Base-by-base conservation (phyloP, 1,140 invertebrate species). In the Cydia fagiglandana region DNA sequence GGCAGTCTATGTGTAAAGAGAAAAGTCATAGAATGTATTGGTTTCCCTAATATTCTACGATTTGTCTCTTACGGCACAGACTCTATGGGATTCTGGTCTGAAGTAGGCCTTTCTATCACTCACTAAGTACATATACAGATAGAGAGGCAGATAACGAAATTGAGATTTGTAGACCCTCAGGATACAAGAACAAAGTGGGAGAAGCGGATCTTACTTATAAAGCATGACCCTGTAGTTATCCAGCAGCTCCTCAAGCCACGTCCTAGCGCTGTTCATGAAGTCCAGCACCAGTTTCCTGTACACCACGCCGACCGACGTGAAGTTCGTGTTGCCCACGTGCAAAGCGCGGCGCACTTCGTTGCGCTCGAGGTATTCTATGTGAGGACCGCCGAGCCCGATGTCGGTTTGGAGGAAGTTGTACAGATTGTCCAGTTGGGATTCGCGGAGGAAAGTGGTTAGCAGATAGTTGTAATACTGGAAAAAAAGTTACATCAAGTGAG, bases 201-300 rank as follows among this genome's bases (percentile, higher is more conserved):
- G n/a, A 17, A 17, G 2, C 5, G n/a, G 1, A 17, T 56, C 87
- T 89, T 80, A 93, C 93, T 91, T 93, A 78, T 93, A 93, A 28
- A 90, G 81, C 91, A 93, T 91, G 50, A 97, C 95, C 85, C 93
- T 94, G 82, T 97, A 97, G 77, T 95, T 87, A 64, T 93, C 90
- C 13, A 93, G 64, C 2, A 98, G 84, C 76, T 95, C 94, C 74
- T 95, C 93, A 1, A 98, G 88, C 94, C 95, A 95, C n/a, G 94
- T 94, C 81, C 96, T 96, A 9, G 96, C 94, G 7, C 96, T 97
- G 75, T 96, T 94, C 95, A 97, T 96, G 15, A 98, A 94, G 90
- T 98, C 97, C 2, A 93, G 91, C 20, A 95, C 93, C 1, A 98
- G 87, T 84, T 96, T 94, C 50, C 91, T 86, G 84, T 96, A 95